Base-by-base conservation (phyloP, 2,888 invertebrate genomes). In the Noctuana brunneofusca region DNA sequence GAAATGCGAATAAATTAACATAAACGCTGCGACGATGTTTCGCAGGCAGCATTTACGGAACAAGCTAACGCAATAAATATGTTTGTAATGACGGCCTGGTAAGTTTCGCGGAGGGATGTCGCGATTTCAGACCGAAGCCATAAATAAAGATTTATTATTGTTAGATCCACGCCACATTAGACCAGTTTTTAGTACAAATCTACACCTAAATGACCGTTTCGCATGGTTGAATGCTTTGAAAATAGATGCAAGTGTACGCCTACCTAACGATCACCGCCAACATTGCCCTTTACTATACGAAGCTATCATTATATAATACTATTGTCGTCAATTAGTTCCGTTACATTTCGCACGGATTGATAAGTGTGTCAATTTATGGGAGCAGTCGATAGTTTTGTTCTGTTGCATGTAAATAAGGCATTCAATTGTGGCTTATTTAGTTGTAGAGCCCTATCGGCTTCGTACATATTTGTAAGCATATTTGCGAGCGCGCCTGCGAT, bases 1-100 rank as follows among this genome's bases (percentile, higher is more conserved):
- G 78, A 85, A 81, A 87, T 87, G 84, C 82, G 80, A 86, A 87
- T 89, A 87, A 84, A 88, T 89, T 87, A 86, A 80, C 83, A 86
- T 86, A 86, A 84, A 75, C 74, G 80, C 75, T 76, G 75, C 76
- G 76, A 75, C 76, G 78, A 78, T 71, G 71, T 74, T 79, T 78
- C 71, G 67, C 65, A 38, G 74, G 70, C 55, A 80, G 75, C 75
- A 68, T 75, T 81, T 75, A 75, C 73, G 74, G 78, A 75, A 79
- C 76, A 73, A 75, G 71, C 72, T 73, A 76, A 75, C 69, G 81
- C 75, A 80, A 83, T 86, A 84, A 86, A 85, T 86, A 82, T 79
- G 73, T 75, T 74, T 80, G 76, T 78, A 83, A 83, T 80, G 78
- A 80, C 73, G 70, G 68, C 68, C 69, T 68, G 68, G 71, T 74